A percentile compares a stretch with the other conserved stretches of the same genome.
phyloP scores from a whole-genome alignment of 2,113 vertebrate genomes.

The Platanista minor region DNA sequence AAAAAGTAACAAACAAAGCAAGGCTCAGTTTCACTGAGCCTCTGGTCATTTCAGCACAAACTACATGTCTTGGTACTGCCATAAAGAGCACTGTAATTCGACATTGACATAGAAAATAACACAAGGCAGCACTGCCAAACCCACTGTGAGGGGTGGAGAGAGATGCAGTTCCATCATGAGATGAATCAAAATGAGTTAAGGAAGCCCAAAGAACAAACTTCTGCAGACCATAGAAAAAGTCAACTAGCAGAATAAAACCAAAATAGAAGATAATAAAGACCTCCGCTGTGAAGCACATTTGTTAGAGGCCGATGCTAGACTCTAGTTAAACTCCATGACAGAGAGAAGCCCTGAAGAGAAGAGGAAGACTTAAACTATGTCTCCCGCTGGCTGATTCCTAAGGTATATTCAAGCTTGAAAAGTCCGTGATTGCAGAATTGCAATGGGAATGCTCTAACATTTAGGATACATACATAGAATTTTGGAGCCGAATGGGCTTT shows the following conservation, averaged over 20 bases:
- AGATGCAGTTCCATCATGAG: not conserved
- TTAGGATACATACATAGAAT: not conserved
- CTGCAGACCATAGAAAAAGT: slow-evolving; percentile 9
- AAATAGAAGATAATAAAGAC: slow-evolving; percentile 36
- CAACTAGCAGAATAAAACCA: not conserved
- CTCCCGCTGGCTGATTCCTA: not conserved
- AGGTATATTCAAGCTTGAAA: not conserved
- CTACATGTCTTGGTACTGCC: not conserved
- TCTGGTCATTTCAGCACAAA: not conserved
- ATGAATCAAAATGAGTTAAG: slow-evolving; percentile 46
- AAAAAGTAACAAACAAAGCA: slow-evolving; percentile 1
- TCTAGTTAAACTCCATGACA: not conserved
- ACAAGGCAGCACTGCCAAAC: not conserved
- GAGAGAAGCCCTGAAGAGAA: not conserved
- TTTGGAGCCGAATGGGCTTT: not conserved
- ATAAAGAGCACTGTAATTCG: not conserved
- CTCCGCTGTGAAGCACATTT: not conserved
- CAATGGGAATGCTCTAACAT: too few relatives aligned
- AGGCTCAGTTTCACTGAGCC: slow-evolving; percentile 30
- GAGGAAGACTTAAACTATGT: not conserved
- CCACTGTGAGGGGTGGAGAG: not conserved
- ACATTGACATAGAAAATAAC: not conserved
- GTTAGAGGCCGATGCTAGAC: not conserved
- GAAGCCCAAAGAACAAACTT: not conserved
- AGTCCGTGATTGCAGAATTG: not conserved